Conservation (phyloP, 2,113 vertebrate genomes). For the Oreocharis arfaki region DNA sequence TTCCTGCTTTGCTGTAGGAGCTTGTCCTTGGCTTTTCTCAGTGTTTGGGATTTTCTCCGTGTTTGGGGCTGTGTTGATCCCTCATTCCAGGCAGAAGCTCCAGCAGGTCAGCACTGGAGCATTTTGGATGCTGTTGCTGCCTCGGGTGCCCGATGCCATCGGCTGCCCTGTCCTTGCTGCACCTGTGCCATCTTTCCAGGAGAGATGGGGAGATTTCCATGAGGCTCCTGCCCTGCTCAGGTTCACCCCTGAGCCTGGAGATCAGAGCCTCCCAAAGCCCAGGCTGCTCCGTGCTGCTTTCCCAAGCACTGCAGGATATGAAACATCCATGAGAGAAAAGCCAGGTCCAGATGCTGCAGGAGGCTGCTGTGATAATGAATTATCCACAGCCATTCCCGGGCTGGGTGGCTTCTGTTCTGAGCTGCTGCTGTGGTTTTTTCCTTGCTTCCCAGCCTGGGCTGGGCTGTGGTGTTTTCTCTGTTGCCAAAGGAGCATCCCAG, state of each 20-base stretch:
- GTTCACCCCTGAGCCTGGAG: not conserved
- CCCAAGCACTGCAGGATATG: not conserved
- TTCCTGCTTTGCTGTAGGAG: not conserved
- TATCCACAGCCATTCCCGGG: not conserved
- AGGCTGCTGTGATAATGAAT: not conserved
- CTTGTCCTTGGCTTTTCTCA: not conserved
- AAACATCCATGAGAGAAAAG: not conserved
- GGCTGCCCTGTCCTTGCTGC: not conserved
- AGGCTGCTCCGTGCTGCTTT: not conserved
- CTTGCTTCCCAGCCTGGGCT: not conserved
- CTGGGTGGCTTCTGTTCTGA: not conserved
- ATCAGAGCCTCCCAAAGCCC: not conserved
- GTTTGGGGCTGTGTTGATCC: not conserved
- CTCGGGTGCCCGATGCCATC: not conserved
- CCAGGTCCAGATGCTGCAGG: not conserved
- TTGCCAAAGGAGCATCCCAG: not conserved
- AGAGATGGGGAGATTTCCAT: not conserved
- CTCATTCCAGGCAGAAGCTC: fast-evolving
- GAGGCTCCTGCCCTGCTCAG: not conserved
- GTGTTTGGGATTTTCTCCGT: not conserved
- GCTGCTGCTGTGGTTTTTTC: not conserved
- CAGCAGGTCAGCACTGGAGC: not conserved
- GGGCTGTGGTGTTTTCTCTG: not conserved
- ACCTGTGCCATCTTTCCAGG: not conserved
- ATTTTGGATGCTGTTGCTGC: fast-evolving